phyloP scores from a whole-genome alignment of 35 echinoderm and acorn worm species.

The Amphiura filiformis region DNA sequence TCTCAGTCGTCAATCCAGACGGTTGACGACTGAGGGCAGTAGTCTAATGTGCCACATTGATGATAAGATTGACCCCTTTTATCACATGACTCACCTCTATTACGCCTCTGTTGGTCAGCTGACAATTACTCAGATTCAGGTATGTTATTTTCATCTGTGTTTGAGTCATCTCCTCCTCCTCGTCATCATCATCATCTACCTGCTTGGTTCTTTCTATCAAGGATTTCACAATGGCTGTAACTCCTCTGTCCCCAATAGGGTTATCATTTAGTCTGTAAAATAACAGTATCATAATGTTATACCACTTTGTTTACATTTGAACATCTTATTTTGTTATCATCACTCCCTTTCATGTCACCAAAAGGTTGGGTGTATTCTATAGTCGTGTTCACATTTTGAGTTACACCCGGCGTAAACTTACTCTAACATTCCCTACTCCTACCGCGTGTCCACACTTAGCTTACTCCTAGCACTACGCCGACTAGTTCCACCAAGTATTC shows the following conservation, averaged over 20 bases:
- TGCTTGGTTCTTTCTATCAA: constrained; percentile 44
- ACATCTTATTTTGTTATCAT: too few relatives aligned
- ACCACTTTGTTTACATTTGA: too few relatives aligned
- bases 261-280: constrained; percentile 62
- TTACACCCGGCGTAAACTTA: too few relatives aligned
- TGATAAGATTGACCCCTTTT: not conserved
- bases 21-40: too few relatives aligned
- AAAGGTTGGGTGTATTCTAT: too few relatives aligned
- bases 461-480: too few relatives aligned
- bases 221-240: constrained; percentile 55
- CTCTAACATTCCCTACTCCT: too few relatives aligned
- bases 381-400: too few relatives aligned
- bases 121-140: constrained; percentile 52
- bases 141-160: not conserved
- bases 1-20: too few relatives aligned
- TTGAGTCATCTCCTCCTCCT: constrained; percentile 9
- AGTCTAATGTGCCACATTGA: not conserved
- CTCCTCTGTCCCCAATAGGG: constrained; percentile 58
- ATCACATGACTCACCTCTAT: constrained; percentile 23
- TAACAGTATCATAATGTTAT: not conserved
- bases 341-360: too few relatives aligned
- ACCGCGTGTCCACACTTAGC: too few relatives aligned
- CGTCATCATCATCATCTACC: not conserved
- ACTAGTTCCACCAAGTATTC: too few relatives aligned
- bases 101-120: constrained; percentile 65